Base-by-base conservation (phyloP, 2,797 vertebrate species). In the Poecilia velifera region DNA sequence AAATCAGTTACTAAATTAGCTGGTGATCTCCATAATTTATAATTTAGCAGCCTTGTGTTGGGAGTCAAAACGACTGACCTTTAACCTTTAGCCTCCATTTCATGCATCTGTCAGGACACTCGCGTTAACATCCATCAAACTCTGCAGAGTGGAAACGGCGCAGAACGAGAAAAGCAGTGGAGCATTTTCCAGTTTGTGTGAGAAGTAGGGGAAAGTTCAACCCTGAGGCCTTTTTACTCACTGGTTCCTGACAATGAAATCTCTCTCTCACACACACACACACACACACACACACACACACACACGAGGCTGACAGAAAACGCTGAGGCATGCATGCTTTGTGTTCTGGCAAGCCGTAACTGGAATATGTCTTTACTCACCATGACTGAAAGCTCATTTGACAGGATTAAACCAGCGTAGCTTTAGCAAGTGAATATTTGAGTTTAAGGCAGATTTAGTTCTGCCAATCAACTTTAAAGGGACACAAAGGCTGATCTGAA, bases 141-240 rank as follows among this genome's bases (percentile, higher is more conserved):
- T 36, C 3, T 46, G 3, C 55, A 47, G 46, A 74, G 49, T 53
- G 49, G 49, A 53, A 53, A 25, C 20, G 49, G 20, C 7, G 20
- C 49, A 1, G 55, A 79, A 86, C 51, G 53, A 83, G 88, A 90
- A 93, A 90, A 88, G 86, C 86, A 72, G 78, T 72, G 78, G 77
- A 73, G 34, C 28, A 34, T 47, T 79, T 53, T 80, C 75, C 45
- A 78, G 81, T 78, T 72, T 78, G 66, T 94, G 93, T 95, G 95
- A 92, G 94, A 96, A 95, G 94, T 95, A 93, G 95, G 93, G 92
- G 93, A 96, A 94, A 95, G 95, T 94, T 96, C 94, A 95, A n/a
- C 79, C 87, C 82, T 83, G 86, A 36, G 82, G 90, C 73, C 76
- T 72, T 85, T 87, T 87, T 75, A 87, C 87, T 74, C 82, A 87